Conservation (phyloP, 2,797 vertebrate genomes). For the Brachymystax lenok region DNA sequence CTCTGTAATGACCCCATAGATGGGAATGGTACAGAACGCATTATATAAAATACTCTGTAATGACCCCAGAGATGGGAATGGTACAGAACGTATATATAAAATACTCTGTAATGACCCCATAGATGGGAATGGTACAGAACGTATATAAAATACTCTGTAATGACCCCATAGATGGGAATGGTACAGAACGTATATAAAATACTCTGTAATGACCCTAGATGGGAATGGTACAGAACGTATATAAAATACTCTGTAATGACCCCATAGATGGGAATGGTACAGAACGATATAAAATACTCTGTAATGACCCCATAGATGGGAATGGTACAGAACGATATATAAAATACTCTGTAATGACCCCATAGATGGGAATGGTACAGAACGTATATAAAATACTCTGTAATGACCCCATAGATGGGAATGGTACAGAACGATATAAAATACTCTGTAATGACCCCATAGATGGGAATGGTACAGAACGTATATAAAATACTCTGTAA, state of each 20-base stretch:
- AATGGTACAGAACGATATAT: constrained; percentile 25
- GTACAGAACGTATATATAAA: too few species aligned
- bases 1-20: constrained; percentile 42
- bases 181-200: too few species aligned
- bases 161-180: too few species aligned
- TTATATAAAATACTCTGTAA: constrained; percentile 35
- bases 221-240: constrained; percentile 21
- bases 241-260: constrained; percentile 40
- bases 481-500: constrained; percentile 34
- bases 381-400: constrained; percentile 33
- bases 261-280: too few species aligned
- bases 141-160: too few species aligned
- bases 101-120: too few species aligned
- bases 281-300: constrained; percentile 34
- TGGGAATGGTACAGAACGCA: constrained; percentile 24
- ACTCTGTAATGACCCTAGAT: too few species aligned
- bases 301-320: constrained; percentile 6
- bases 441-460: constrained; percentile 31
- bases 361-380: constrained; percentile 26
- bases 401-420: constrained; percentile 11
- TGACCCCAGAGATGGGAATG: too few species aligned
- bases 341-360: constrained; percentile 43
- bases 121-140: too few species aligned
- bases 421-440: constrained; percentile 28
- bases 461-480: constrained; percentile 21